phyloP scores from a whole-genome alignment of 2,888 invertebrate genomes.

The Andrena minutula region DNA sequence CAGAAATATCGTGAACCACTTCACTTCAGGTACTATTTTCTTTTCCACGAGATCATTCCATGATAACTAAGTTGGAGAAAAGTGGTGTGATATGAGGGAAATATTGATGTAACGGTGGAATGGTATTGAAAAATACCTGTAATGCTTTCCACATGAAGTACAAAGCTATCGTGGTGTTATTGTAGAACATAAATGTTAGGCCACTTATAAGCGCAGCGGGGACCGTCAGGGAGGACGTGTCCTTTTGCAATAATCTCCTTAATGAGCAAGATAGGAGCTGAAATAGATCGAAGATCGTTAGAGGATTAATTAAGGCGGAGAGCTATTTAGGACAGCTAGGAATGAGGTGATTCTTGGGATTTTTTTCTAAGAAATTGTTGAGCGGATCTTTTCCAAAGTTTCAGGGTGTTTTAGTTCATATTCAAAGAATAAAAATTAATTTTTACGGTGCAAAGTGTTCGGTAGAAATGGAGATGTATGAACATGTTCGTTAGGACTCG shows the following conservation, averaged over 20 bases:
- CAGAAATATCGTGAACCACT: conserved; percentile 89
- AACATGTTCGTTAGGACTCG: no score
- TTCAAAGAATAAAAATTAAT: no score
- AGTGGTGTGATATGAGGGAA: background rate
- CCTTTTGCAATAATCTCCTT: conserved; percentile 87
- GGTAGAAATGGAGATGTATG: no score
- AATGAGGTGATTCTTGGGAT: no score
- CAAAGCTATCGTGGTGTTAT: conserved; percentile 92
- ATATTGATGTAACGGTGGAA: background rate
- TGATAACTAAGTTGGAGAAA: conserved; percentile 86
- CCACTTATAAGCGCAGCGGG: conserved; percentile 91
- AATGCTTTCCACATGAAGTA: conserved; percentile 94
- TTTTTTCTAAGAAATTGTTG: no score
- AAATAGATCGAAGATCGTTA: conserved; percentile 63
- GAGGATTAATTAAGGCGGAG: background rate
- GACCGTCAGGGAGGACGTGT: conserved; percentile 88
- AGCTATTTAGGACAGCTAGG: no score
- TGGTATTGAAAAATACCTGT: conserved; percentile 87
- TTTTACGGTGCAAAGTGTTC: no score
- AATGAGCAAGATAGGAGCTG: conserved; percentile 89
- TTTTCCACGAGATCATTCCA: conserved; percentile 90
- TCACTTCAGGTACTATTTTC: conserved; percentile 89
- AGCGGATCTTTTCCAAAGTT: no score
- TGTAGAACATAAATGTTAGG: conserved; percentile 90
- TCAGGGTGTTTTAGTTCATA: no score